Evolutionary conservation across 2,113 vertebrate species (phyloP).

Genomic region (Malurus melanocephalus): DNA sequence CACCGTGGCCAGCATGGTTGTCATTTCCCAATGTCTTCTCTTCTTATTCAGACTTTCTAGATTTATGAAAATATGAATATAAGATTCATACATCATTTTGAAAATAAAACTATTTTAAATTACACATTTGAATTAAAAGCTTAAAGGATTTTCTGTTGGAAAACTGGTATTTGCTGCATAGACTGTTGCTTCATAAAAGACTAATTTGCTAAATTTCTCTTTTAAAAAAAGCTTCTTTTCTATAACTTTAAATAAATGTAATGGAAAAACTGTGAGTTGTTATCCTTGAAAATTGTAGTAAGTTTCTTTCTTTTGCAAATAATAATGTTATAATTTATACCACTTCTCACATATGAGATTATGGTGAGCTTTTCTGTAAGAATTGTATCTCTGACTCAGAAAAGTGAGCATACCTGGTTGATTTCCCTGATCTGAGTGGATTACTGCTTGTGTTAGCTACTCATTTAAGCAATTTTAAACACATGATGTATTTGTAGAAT

Average conservation of each 20-base stretch:
- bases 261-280: not conserved
- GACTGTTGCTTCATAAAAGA: not conserved
- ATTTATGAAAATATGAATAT: not conserved
- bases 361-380: not conserved
- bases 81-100: not conserved
- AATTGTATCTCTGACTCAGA: not conserved
- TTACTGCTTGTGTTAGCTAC: not conserved
- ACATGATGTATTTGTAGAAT: not conserved
- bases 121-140: not conserved
- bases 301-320: not conserved
- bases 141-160: not conserved
- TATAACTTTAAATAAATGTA: not conserved
- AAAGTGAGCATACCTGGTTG: not conserved
- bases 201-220: not conserved
- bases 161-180: not conserved
- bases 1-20: not conserved
- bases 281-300: not conserved
- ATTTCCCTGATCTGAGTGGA: not conserved
- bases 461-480: not conserved
- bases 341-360: not conserved
- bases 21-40: not conserved
- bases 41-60: not conserved
- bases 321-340: not conserved
- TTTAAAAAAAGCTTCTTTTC: accelerated
- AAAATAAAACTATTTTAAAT: not conserved